Evolutionary conservation across 2,113 vertebrate genomes (phyloP).

Genomic region (Chrysochloris asiatica): DNA sequence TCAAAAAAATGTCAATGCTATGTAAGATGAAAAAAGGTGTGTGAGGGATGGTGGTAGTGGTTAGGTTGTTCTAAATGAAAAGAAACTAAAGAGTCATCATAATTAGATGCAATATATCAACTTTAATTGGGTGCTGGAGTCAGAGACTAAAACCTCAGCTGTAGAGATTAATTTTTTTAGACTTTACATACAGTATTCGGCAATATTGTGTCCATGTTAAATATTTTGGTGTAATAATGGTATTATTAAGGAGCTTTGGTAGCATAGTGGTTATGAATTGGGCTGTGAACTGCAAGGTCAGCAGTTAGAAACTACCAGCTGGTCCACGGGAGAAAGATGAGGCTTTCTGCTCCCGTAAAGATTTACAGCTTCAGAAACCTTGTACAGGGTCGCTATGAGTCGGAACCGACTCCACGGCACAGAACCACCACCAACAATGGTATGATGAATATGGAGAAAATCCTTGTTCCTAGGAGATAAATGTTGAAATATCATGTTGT

Average conservation of each 20-base stretch:
- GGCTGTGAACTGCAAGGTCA: too few relatives aligned
- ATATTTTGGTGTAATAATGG: neutral
- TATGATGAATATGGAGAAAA: neutral
- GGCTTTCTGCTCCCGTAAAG: too few relatives aligned
- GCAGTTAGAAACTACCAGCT: too few relatives aligned
- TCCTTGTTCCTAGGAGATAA: constrained; percentile 3
- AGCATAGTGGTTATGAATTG: too few relatives aligned
- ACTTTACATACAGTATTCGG: neutral
- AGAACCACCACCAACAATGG: too few relatives aligned
- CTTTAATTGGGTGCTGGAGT: neutral
- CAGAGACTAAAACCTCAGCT: neutral
- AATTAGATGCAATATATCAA: neutral
- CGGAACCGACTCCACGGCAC: too few relatives aligned
- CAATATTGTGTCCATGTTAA: neutral
- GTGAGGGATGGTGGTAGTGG: too few relatives aligned
- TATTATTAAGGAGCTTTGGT: too few relatives aligned
- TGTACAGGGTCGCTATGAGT: too few relatives aligned
- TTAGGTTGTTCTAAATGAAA: neutral
- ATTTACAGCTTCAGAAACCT: too few relatives aligned
- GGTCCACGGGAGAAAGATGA: too few relatives aligned
- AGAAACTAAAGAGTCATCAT: neutral
- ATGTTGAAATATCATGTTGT: neutral
- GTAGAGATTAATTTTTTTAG: neutral
- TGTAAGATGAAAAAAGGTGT: neutral
- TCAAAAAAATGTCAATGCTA: neutral